These are phyloP conservation scores for Lycia hirtaria DNA, from an alignment of 2,888 invertebrate species.

Conservation along the genomic window DNA sequence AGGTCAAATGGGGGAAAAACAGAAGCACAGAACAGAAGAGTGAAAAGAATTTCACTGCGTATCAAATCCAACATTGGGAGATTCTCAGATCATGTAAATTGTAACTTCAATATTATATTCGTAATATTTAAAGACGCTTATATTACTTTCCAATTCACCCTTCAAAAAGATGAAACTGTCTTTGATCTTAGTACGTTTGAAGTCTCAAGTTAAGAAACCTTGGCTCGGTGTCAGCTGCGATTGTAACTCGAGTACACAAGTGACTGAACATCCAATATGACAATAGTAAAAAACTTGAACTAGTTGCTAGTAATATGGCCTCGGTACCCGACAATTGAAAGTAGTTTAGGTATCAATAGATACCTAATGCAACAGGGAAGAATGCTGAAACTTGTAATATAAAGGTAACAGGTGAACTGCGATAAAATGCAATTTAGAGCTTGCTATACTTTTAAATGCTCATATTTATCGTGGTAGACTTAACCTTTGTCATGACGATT, in stretches of 20 bases:
- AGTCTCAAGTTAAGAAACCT: background rate
- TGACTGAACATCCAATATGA: background rate
- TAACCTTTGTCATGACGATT: no score
- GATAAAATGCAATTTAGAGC: background rate
- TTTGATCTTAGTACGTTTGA: background rate
- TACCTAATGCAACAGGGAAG: constrained; percentile 10
- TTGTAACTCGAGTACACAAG: no score
- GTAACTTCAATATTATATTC: no score
- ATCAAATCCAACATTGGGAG: no score
- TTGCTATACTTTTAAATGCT: background rate
- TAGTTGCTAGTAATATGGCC: background rate
- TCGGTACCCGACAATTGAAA: constrained; percentile 10
- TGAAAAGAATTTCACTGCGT: no score
- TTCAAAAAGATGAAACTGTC: background rate
- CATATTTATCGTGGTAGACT: no score
- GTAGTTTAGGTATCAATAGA: constrained; percentile 6
- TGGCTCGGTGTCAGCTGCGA: background rate
- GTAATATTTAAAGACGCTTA: no score
- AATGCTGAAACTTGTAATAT: constrained; percentile 1
- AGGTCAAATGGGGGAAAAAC: no score
- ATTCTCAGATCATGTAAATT: no score
- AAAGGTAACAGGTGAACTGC: background rate
- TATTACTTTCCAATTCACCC: no score
- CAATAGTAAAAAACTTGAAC: background rate
- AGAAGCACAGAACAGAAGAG: no score